A percentile compares a stretch with the other conserved stretches of the same genome.
phyloP scores from a whole-genome alignment of 1,140 invertebrate species.

The Gonioctena quinquepunctata region DNA sequence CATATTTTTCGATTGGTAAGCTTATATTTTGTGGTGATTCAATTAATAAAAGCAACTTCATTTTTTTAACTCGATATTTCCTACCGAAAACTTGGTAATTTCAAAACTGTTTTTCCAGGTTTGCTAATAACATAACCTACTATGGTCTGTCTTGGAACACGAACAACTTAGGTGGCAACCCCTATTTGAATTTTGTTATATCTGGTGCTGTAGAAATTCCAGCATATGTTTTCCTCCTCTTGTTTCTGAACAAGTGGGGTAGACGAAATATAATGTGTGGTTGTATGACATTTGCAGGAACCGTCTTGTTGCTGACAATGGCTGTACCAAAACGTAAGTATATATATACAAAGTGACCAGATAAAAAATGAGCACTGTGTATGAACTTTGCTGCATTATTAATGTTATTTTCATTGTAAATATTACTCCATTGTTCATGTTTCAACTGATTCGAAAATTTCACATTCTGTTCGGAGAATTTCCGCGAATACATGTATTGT shows the following conservation, averaged over 20 bases:
- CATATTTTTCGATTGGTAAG: conserved; percentile 79
- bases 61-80: too few relatives aligned
- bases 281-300: conserved; percentile 71
- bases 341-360: background rate
- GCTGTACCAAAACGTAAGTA: conserved; percentile 63
- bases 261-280: conserved; percentile 70
- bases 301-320: conserved; percentile 63
- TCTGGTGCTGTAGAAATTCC: conserved; percentile 78
- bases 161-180: conserved; percentile 72
- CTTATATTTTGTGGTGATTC: too few relatives aligned
- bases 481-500: too few relatives aligned
- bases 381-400: too few relatives aligned
- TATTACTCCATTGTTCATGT: too few relatives aligned
- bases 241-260: conserved; percentile 74
- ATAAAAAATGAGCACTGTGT: too few relatives aligned
- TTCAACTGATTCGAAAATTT: too few relatives aligned
- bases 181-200: conserved; percentile 77
- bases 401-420: too few relatives aligned
- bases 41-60: too few relatives aligned
- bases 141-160: conserved; percentile 83
- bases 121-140: conserved; percentile 78
- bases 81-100: too few relatives aligned
- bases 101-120: conserved; percentile 63
- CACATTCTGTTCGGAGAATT: too few relatives aligned
- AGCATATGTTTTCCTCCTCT: conserved; percentile 71